Evolutionary conservation across 2,113 vertebrate genomes (phyloP).

Genomic region (Columbina picui): DNA sequence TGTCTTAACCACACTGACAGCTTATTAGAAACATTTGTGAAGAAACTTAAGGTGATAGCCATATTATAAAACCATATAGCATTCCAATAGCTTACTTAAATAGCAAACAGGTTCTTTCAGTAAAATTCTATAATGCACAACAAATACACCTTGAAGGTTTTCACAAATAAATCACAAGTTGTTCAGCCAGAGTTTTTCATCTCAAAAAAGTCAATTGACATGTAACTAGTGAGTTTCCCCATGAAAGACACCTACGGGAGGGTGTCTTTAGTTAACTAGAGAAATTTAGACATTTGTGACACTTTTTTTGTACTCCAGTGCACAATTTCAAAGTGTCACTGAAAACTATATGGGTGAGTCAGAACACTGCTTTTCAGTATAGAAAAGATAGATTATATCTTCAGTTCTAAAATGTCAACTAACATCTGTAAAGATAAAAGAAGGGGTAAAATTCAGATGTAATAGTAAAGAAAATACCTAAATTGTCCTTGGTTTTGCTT

Average conservation of each 20-base stretch:
- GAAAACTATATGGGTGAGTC: background rate
- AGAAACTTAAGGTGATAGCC: conserved; percentile 30
- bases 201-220: background rate
- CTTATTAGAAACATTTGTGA: conserved; percentile 38
- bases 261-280: background rate
- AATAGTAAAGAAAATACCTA: conserved; percentile 76
- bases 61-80: background rate
- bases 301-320: background rate
- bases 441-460: background rate
- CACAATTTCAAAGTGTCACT: background rate
- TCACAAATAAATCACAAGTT: background rate
- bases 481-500: conserved; percentile 94
- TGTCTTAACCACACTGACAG: conserved; percentile 31
- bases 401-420: background rate
- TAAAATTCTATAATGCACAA: background rate
- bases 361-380: background rate
- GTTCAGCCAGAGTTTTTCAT: background rate
- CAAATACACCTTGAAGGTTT: background rate
- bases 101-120: background rate
- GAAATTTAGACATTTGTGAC: background rate
- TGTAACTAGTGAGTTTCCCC: background rate
- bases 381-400: background rate
- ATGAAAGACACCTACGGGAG: background rate
- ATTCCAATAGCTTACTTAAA: background rate
- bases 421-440: background rate